phyloP scores from a whole-genome alignment of 2,113 vertebrate genomes.

The Motacilla alba region DNA sequence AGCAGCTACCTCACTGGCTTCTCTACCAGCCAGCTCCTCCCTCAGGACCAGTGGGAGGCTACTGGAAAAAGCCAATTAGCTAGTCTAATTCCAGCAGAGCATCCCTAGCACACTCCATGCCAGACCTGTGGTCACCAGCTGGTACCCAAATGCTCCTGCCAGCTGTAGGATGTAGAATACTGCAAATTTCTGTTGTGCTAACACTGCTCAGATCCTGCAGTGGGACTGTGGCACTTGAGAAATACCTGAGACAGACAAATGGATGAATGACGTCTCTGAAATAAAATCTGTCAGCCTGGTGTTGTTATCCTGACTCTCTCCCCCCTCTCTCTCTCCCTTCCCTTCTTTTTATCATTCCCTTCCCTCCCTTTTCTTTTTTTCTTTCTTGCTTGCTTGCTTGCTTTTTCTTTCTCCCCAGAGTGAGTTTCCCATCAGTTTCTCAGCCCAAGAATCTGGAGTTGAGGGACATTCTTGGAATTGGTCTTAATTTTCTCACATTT shows the following conservation, averaged over 20 bases:
- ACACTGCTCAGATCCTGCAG: background rate
- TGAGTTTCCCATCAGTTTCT: background rate
- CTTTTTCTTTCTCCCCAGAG: background rate
- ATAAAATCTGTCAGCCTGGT: background rate
- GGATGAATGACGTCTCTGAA: background rate
- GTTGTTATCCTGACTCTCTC: background rate
- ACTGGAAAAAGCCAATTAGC: background rate
- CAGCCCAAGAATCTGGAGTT: background rate
- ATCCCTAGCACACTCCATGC: background rate
- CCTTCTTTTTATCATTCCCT: background rate
- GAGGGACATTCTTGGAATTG: background rate
- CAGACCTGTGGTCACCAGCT: background rate
- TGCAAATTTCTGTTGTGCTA: background rate
- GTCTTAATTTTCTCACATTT: background rate
- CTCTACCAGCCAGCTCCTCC: background rate
- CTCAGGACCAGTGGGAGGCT: background rate
- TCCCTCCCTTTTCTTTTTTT: background rate
- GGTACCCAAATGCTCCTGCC: background rate
- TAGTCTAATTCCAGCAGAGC: background rate
- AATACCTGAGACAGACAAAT: background rate
- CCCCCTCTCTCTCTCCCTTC: background rate
- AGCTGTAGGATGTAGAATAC: background rate
- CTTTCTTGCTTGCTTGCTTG: background rate
- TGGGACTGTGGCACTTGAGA: background rate
- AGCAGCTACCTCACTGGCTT: background rate